These are phyloP conservation scores for Nezara viridula DNA, from an alignment of 2,888 invertebrate genomes.

Conservation along the genomic window DNA sequence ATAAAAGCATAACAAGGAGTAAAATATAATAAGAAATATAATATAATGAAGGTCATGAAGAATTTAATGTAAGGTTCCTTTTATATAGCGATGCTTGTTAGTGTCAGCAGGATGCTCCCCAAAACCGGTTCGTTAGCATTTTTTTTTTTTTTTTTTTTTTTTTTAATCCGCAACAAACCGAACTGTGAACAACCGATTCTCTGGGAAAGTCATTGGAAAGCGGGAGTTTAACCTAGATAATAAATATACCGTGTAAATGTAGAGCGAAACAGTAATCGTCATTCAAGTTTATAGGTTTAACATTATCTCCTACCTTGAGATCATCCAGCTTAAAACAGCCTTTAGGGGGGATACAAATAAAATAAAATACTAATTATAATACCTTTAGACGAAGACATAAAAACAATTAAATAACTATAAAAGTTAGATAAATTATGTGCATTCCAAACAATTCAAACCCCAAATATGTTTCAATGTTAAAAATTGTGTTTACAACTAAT, in stretches of 20 bases:
- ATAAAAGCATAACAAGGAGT: not conserved
- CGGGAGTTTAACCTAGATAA: not conserved
- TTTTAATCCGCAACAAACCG: not conserved
- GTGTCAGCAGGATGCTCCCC: not conserved
- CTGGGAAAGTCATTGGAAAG: not conserved
- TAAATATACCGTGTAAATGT: not conserved
- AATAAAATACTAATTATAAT: too few species aligned
- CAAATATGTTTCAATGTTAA: too few species aligned
- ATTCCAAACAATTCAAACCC: too few species aligned
- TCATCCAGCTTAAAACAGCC: too few species aligned
- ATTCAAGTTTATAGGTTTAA: not conserved
- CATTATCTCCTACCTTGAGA: too few species aligned
- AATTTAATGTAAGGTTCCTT: not conserved
- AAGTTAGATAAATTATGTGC: too few species aligned
- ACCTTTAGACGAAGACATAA: too few species aligned
- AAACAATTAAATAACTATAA: too few species aligned
- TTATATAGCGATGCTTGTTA: not conserved
- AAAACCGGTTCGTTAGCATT: not conserved
- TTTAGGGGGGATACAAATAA: too few species aligned
- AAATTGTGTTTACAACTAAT: too few species aligned
- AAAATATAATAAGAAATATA: not conserved
- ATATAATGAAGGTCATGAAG: not conserved
- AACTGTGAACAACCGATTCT: not conserved
- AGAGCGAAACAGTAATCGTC: not conserved
- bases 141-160: not conserved